Percentiles rank a stretch among this genome's conserved stretches.
These are phyloP conservation scores for Tokudaia muenninki DNA, from an alignment of 2,797 vertebrate species.

Conservation along the genomic window DNA sequence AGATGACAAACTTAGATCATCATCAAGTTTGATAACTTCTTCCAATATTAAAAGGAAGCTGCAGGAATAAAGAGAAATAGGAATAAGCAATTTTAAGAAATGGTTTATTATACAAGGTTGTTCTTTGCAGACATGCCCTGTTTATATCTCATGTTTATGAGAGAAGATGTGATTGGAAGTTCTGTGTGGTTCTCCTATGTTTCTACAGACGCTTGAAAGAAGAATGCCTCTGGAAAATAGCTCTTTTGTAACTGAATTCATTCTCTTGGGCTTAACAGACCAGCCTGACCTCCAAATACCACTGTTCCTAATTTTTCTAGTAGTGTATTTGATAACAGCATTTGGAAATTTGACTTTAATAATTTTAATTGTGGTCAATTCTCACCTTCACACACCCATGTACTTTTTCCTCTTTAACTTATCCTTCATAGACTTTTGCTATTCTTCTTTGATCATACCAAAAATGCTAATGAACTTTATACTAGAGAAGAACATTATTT, in stretches of 20 bases:
- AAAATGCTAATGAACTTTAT: conserved; percentile 72
- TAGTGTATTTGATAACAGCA: background rate
- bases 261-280: background rate
- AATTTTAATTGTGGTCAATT: background rate
- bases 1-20: background rate
- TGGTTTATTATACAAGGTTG: background rate
- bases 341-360: background rate
- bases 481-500: conserved; percentile 58
- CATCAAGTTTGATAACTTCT: background rate
- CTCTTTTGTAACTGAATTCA: conserved; percentile 28
- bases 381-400: conserved; percentile 56
- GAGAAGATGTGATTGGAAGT: background rate
- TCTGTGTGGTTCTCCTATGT: background rate
- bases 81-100: background rate
- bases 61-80: background rate
- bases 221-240: background rate
- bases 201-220: background rate
- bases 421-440: conserved; percentile 55
- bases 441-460: conserved; percentile 72
- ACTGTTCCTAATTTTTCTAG: background rate
- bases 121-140: background rate
- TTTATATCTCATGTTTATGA: too few species aligned
- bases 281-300: background rate
- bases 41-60: background rate
- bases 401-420: conserved; percentile 77